Conservation (phyloP, 1,140 invertebrate species). For the Theocolax elegans region DNA sequence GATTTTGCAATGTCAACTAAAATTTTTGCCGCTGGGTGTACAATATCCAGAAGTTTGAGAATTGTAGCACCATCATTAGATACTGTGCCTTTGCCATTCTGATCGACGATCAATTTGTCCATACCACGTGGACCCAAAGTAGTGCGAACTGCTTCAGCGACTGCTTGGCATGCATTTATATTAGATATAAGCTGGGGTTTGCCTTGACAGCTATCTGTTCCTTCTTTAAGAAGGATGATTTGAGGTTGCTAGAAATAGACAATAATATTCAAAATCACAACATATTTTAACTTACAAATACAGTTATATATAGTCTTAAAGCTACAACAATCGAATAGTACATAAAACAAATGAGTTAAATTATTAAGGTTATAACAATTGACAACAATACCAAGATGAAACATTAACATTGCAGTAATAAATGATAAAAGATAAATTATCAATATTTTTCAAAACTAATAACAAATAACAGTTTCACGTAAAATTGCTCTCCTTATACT, state of each 20-base stretch:
- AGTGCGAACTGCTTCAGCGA: constrained; percentile 95
- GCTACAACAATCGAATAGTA: too few species aligned
- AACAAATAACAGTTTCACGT: not conserved
- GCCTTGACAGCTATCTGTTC: constrained; percentile 96
- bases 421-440: not conserved
- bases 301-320: not conserved
- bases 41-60: constrained; percentile 95
- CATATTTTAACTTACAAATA: not conserved
- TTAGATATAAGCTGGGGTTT: constrained; percentile 97
- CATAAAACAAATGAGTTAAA: too few species aligned
- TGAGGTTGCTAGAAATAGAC: constrained; percentile 86
- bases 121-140: constrained; percentile 98
- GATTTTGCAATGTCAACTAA: constrained; percentile 99
- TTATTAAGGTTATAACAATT: not conserved
- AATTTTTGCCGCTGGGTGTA: constrained; percentile 97
- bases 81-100: constrained; percentile 90
- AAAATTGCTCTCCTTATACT: not conserved
- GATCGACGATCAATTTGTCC: constrained; percentile 98
- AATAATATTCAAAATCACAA: not conserved
- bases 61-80: constrained; percentile 99
- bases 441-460: not conserved
- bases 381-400: not conserved
- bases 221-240: constrained; percentile 97
- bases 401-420: not conserved
- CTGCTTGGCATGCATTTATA: constrained; percentile 98